Percentiles rank a stretch among this genome's conserved stretches.
Conservation (phyloP, 2,113 vertebrate genomes). For the Carassius auratus region DNA sequence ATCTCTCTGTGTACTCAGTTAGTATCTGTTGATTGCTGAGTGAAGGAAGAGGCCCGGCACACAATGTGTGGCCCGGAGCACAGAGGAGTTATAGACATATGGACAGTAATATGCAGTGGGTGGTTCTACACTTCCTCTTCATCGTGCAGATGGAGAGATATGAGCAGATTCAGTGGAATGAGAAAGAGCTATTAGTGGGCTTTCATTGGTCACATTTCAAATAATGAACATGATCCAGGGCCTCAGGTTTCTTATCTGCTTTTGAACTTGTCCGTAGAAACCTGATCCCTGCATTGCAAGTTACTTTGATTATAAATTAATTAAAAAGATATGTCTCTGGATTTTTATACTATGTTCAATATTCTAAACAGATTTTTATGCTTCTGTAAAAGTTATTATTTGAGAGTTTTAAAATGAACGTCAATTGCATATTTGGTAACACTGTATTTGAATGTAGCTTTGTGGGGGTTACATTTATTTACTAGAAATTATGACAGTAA, state of each 20-base stretch:
- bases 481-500: not conserved
- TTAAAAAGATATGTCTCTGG: not conserved
- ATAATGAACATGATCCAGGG: not conserved
- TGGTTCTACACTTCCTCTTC: slow-evolving; percentile 36
- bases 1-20: slow-evolving; percentile 7
- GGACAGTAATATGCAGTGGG: not conserved
- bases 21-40: slow-evolving; percentile 36
- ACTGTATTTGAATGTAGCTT: no score
- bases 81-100: slow-evolving; percentile 28
- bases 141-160: slow-evolving; percentile 24
- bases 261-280: not conserved
- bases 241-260: not conserved
- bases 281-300: not conserved
- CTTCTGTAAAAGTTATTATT: not conserved
- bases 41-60: slow-evolving; percentile 36
- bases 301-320: not conserved
- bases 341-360: not conserved
- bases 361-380: not conserved
- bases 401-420: not conserved
- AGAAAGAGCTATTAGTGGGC: not conserved
- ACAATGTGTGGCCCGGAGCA: slow-evolving; percentile 42
- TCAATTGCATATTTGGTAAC: not conserved
- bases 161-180: slow-evolving; percentile 19
- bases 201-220: slow-evolving; percentile 1
- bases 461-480: not conserved